These are phyloP conservation scores for Lethocerus indicus DNA, from an alignment of 1,140 invertebrate species.

Conservation along the genomic window DNA sequence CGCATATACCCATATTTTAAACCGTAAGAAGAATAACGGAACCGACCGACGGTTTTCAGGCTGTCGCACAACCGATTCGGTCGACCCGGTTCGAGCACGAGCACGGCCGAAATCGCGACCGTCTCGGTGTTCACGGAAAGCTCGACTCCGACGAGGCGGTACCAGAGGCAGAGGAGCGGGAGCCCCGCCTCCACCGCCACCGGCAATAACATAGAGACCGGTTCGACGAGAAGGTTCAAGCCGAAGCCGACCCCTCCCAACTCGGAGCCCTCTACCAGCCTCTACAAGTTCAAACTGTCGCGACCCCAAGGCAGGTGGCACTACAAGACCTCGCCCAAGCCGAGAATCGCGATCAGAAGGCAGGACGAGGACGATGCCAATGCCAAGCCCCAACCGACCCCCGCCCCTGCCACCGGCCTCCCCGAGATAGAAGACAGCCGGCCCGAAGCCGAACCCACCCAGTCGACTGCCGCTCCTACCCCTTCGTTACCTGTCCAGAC, in stretches of 20 bases:
- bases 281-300: constrained; percentile 58
- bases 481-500: constrained; percentile 46
- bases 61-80: constrained; percentile 27
- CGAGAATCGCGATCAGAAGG: constrained; percentile 61
- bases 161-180: constrained; percentile 19
- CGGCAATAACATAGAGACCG: constrained; percentile 10
- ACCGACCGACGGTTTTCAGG: too few species aligned
- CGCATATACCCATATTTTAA: too few species aligned
- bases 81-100: constrained; percentile 24
- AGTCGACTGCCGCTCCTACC: constrained; percentile 23
- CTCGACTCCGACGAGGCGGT: constrained; percentile 26
- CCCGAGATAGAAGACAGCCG: constrained; percentile 21
- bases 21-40: too few species aligned
- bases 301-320: constrained; percentile 66
- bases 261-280: constrained; percentile 29
- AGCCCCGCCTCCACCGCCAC: constrained; percentile 8
- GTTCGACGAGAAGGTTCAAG: constrained; percentile 13
- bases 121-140: constrained; percentile 44
- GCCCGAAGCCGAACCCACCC: constrained; percentile 28
- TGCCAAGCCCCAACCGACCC: constrained; percentile 25
- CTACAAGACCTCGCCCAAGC: constrained; percentile 73
- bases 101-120: constrained; percentile 32
- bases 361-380: constrained; percentile 39
- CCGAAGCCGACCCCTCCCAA: constrained; percentile 9
- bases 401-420: constrained; percentile 14